A percentile compares a stretch with the other conserved stretches of the same genome.
Evolutionary conservation across 2,888 invertebrate genomes (phyloP).

Genomic region (Platerodrilus igneus): DNA sequence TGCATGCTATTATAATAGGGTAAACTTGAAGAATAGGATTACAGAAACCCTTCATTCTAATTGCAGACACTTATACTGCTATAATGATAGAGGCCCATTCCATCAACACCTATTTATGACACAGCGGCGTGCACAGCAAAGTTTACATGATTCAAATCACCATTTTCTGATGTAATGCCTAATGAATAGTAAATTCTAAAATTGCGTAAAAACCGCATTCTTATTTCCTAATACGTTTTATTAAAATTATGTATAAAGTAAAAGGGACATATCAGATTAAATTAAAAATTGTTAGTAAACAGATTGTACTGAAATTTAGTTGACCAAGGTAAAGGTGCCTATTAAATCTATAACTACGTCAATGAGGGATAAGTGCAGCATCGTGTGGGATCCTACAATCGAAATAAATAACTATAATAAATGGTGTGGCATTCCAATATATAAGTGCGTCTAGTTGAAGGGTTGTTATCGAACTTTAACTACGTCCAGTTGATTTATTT

Average conservation of each 20-base stretch:
- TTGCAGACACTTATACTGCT: slow-evolving; percentile 39
- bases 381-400: slow-evolving; percentile 25
- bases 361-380: slow-evolving; percentile 9
- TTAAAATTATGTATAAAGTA: slow-evolving; percentile 1
- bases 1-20: slow-evolving; percentile 34
- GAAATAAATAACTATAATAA: slow-evolving; percentile 41
- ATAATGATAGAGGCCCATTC: slow-evolving; percentile 38
- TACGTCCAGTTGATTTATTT: slow-evolving; percentile 34
- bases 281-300: too few relatives aligned
- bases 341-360: slow-evolving; percentile 10
- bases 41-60: slow-evolving; percentile 40
- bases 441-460: slow-evolving; percentile 27
- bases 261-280: too few relatives aligned
- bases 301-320: too few relatives aligned
- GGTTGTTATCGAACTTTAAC: slow-evolving; percentile 40
- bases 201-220: background rate
- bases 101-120: slow-evolving; percentile 39
- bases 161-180: too few relatives aligned
- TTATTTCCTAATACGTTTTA: background rate
- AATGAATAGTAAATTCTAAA: too few relatives aligned
- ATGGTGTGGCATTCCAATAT: slow-evolving; percentile 37
- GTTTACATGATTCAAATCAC: too few relatives aligned
- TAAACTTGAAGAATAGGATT: slow-evolving; percentile 30
- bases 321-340: background rate
- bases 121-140: slow-evolving; percentile 27